Base-by-base conservation (phyloP, 2,888 invertebrate species). In the Gasteruption jaculator region DNA sequence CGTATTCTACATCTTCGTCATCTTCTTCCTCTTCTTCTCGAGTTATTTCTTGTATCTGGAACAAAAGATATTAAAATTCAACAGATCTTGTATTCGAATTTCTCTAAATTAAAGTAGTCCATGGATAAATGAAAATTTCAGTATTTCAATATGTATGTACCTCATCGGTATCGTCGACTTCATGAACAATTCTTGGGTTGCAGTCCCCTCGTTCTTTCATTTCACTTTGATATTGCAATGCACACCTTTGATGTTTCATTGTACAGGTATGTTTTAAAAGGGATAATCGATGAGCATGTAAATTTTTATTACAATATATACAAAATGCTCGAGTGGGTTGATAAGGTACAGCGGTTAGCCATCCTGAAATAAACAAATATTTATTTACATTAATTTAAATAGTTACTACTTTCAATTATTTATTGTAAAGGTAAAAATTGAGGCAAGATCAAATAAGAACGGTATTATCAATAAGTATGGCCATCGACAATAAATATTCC, bases 181-280 rank as follows among this genome's bases (percentile, higher is more conserved):
- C 45, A 1, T 32, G 19, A 4, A 33, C 36, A 39, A 46, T 46
- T 16, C 36, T 47, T 3, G 18, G 29, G 5, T 31, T 18, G 4
- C 35, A 36, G n/a, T 22, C 34, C 31, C 53, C 49, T 3, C 40
- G 34, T 1, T 26, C 22, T 1, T 38, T 39, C n/a, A 46, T 41
- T 11, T 52, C 50, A 19, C 52, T 56, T 35, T 61, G 57, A 38
- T 63, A 51, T 38, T 55, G 30, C 15, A 65, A 46, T 12, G 68
- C 65, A 4, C 69, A 61, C 53, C 76, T 74, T 48, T 78, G 77
- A 60, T 80, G 80, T 42, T 77, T 73, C 56, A 77, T 74, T 0
- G 79, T 79, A 44, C 78, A 77, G 27, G 77, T 79, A 51, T 80
- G 80, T 50, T 80, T 79, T 27, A 79, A 52, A 26, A 80, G 63